Conservation (phyloP, 53 echinoderm and acorn worm species). For the Patiria pectinifera region DNA sequence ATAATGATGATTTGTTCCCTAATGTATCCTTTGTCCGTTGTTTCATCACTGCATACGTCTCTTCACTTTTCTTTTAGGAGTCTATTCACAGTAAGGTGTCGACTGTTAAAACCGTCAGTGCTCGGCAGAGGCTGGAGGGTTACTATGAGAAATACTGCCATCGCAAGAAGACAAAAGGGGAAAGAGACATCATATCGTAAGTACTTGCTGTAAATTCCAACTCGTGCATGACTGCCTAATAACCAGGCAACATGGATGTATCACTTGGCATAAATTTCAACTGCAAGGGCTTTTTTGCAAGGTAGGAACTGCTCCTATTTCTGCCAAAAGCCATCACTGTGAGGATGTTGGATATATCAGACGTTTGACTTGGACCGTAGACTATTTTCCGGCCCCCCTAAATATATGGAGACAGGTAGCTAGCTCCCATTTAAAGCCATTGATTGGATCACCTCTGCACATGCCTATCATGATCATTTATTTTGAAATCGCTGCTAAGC, state of each 20-base stretch:
- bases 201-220: not conserved
- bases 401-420: too few relatives aligned
- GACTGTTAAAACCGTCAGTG: not conserved
- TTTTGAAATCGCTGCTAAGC: too few relatives aligned
- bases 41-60: too few relatives aligned
- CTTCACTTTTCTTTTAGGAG: not conserved
- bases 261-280: not conserved
- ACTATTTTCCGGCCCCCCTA: too few relatives aligned
- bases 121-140: conserved; percentile 37
- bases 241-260: not conserved
- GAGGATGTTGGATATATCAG: too few relatives aligned
- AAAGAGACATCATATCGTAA: conserved; percentile 56
- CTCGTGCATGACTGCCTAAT: not conserved
- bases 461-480: too few relatives aligned
- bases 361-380: too few relatives aligned
- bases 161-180: conserved; percentile 58
- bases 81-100: conserved; percentile 38
- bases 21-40: not conserved
- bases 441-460: too few relatives aligned
- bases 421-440: too few relatives aligned
- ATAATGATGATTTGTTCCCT: not conserved
- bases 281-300: not conserved
- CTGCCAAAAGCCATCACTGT: too few relatives aligned
- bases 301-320: too few relatives aligned
- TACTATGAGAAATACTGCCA: conserved; percentile 69